These are phyloP conservation scores for Chrysolina americana DNA, from an alignment of 2,888 invertebrate genomes.

Conservation along the genomic window DNA sequence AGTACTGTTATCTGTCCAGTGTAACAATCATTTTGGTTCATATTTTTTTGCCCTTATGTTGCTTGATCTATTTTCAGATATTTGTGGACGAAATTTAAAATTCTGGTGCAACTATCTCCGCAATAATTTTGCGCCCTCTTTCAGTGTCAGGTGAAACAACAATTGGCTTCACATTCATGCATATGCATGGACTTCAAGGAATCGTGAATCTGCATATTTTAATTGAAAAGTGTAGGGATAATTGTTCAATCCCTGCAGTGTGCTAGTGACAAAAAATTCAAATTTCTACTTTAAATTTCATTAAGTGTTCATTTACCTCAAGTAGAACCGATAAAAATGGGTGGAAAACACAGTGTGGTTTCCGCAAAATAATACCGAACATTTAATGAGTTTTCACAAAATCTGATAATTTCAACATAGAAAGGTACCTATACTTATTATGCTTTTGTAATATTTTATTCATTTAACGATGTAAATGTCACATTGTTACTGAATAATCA, in stretches of 20 bases:
- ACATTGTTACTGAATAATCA: too few species aligned
- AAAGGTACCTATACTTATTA: too few species aligned
- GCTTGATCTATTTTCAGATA: background rate
- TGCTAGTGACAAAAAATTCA: background rate
- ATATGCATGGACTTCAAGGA: conserved; percentile 15
- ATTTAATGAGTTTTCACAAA: too few species aligned
- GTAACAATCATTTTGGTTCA: too few species aligned
- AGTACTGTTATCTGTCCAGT: too few species aligned
- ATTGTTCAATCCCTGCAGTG: background rate
- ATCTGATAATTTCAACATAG: too few species aligned
- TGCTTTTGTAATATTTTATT: too few species aligned
- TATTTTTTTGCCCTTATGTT: too few species aligned
- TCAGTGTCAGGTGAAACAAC: background rate
- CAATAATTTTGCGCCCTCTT: background rate
- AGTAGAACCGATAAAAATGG: too few species aligned
- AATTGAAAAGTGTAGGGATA: conserved; percentile 9
- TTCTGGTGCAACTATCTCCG: background rate
- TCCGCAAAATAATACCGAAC: too few species aligned
- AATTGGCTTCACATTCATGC: background rate
- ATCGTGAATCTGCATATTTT: conserved; percentile 23
- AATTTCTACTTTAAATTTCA: background rate
- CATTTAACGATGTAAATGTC: too few species aligned
- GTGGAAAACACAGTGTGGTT: too few species aligned
- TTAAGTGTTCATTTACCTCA: background rate
- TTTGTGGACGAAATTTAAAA: background rate